Percentiles rank a stretch among this genome's conserved stretches.
Conservation (phyloP, 2,797 vertebrate genomes). For the Rhadinocentrus ornatus region DNA sequence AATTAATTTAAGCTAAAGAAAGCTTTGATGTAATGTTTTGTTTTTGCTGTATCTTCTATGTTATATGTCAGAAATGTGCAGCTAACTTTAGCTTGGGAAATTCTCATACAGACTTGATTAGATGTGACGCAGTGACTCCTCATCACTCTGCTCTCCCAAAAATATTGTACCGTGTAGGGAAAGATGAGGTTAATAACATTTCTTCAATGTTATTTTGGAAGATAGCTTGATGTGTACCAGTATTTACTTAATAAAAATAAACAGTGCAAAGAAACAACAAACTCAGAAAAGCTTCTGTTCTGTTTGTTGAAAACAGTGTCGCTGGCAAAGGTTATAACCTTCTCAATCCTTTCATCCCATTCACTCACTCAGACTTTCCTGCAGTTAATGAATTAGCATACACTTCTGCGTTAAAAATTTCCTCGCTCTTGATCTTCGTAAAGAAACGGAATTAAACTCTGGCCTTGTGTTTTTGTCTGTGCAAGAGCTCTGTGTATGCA, state of each 20-base stretch:
- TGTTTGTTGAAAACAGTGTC: slow-evolving; percentile 73
- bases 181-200: slow-evolving; percentile 71
- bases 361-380: slow-evolving; percentile 53
- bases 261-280: slow-evolving; percentile 77
- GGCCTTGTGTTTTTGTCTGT: slow-evolving; percentile 45
- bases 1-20: slow-evolving; percentile 53
- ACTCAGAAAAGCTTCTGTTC: slow-evolving; percentile 61
- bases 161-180: slow-evolving; percentile 43
- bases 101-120: slow-evolving; percentile 19
- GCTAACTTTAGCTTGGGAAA: slow-evolving; percentile 19
- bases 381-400: slow-evolving; percentile 40
- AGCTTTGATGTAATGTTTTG: slow-evolving; percentile 29
- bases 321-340: slow-evolving; percentile 46
- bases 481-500: slow-evolving; percentile 56
- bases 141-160: slow-evolving; percentile 41
- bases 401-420: slow-evolving; percentile 43
- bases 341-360: slow-evolving; percentile 38
- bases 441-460: slow-evolving; percentile 53
- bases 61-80: slow-evolving; percentile 33
- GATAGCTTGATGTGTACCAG: slow-evolving; percentile 70
- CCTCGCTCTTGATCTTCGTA: slow-evolving; percentile 39
- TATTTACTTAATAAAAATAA: slow-evolving; percentile 65
- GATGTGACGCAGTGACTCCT: slow-evolving; percentile 44
- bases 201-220: slow-evolving; percentile 73
- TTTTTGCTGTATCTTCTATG: slow-evolving; percentile 13